A percentile compares a stretch with the other conserved stretches of the same genome.
Conservation (phyloP, 2,113 vertebrate species). For the Cyprinus carpio region DNA sequence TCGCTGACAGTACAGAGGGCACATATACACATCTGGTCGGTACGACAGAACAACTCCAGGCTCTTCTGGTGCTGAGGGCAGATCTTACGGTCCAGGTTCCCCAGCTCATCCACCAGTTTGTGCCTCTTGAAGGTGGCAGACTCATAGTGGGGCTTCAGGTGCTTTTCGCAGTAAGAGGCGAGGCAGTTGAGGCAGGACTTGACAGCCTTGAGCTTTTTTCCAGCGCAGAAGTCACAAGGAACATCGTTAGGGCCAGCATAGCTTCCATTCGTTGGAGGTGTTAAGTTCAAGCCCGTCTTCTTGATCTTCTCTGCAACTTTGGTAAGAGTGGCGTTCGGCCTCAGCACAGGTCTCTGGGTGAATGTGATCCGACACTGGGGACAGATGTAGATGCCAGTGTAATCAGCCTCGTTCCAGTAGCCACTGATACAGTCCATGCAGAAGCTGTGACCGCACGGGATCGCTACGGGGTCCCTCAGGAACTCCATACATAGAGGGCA, state of each 20-base stretch:
- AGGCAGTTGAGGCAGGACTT: conserved; percentile 81
- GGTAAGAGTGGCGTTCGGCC: conserved; percentile 77
- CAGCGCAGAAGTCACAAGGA: conserved; percentile 80
- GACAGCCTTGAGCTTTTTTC: conserved; percentile 74
- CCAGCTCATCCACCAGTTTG: conserved; percentile 76
- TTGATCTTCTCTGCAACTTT: conserved; percentile 82
- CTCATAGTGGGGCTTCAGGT: conserved; percentile 80
- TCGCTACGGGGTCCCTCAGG: conserved; percentile 78
- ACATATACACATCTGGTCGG: conserved; percentile 76
- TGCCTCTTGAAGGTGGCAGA: conserved; percentile 79
- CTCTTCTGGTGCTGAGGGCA: conserved; percentile 79
- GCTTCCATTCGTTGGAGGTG: conserved; percentile 61
- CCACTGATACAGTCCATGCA: conserved; percentile 82
- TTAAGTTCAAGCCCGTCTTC: conserved; percentile 69
- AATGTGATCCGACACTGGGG: conserved; percentile 82
- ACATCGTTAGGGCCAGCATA: conserved; percentile 67
- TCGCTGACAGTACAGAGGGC: conserved; percentile 79
- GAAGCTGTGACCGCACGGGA: conserved; percentile 81
- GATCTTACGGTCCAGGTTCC: conserved; percentile 72
- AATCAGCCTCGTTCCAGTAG: conserved; percentile 84
- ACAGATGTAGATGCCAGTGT: conserved; percentile 82
- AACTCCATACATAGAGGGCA: conserved; percentile 74
- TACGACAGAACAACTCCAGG: conserved; percentile 80
- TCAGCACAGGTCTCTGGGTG: conserved; percentile 79
- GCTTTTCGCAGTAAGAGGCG: conserved; percentile 80